These are phyloP conservation scores for Micrasema minimum DNA, from an alignment of 1,140 invertebrate genomes.

Conservation along the genomic window DNA sequence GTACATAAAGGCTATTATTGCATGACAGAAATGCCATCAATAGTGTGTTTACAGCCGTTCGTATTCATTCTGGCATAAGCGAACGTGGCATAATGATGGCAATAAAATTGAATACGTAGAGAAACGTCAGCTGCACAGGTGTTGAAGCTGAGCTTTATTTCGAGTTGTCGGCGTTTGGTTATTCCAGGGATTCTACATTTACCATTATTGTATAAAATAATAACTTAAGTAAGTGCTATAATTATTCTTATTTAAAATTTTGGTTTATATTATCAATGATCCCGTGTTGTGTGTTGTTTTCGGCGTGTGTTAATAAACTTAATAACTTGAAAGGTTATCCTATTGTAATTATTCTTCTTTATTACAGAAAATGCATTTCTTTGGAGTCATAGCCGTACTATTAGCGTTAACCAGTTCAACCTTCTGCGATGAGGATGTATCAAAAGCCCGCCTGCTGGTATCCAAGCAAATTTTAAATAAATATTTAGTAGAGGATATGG, in stretches of 20 bases:
- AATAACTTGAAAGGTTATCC: slow-evolving; percentile 17
- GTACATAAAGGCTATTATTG: too few relatives aligned
- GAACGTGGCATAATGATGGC: slow-evolving; percentile 27
- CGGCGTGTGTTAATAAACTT: too few relatives aligned
- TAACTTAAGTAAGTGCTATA: too few relatives aligned
- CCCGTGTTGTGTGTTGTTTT: too few relatives aligned
- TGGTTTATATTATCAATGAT: too few relatives aligned
- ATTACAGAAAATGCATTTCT: slow-evolving; percentile 62
- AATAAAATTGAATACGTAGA: slow-evolving; percentile 40
- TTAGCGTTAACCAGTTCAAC: slow-evolving; percentile 60
- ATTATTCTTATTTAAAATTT: too few relatives aligned
- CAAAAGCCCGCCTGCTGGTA: slow-evolving; percentile 78
- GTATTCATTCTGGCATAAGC: slow-evolving; percentile 1
- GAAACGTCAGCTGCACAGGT: slow-evolving; percentile 44
- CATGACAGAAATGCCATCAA: too few relatives aligned
- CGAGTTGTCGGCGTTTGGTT: slow-evolving; percentile 1
- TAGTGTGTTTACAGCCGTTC: neutral
- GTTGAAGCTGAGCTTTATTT: neutral
- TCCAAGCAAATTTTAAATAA: slow-evolving; percentile 95
- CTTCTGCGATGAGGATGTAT: slow-evolving; percentile 73
- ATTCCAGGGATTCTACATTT: too few relatives aligned
- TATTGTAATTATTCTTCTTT: slow-evolving; percentile 37
- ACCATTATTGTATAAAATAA: too few relatives aligned
- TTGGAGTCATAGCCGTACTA: slow-evolving; percentile 59
- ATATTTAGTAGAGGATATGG: slow-evolving; percentile 98